Evolutionary conservation across 2,888 invertebrate genomes (phyloP).

Genomic region (Oscheius myriophilus): DNA sequence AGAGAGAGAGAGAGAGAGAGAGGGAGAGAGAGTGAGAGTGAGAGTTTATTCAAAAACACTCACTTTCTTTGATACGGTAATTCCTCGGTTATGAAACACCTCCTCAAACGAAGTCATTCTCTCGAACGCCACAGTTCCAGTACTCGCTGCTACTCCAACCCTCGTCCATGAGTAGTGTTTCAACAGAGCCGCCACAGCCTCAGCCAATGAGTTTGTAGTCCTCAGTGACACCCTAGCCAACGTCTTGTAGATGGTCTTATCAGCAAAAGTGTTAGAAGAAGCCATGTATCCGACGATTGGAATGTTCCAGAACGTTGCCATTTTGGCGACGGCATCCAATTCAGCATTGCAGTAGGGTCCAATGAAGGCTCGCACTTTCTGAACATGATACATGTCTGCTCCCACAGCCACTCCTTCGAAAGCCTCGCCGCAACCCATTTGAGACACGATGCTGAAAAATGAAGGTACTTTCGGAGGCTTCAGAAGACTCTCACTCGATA

Average conservation of each 20-base stretch:
- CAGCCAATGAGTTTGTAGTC: slow-evolving; percentile 68
- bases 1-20: too few relatives aligned
- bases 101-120: slow-evolving; percentile 65
- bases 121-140: slow-evolving; percentile 65
- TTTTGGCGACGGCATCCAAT: slow-evolving; percentile 64
- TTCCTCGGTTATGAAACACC: slow-evolving; percentile 61
- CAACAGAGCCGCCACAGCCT: slow-evolving; percentile 62
- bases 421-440: slow-evolving; percentile 68
- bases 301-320: slow-evolving; percentile 69
- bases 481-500: slow-evolving; percentile 56
- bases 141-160: slow-evolving; percentile 67
- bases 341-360: slow-evolving; percentile 68
- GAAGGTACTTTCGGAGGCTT: neutral
- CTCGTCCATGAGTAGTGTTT: slow-evolving; percentile 66
- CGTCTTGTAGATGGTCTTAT: slow-evolving; percentile 68
- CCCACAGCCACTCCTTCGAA: slow-evolving; percentile 69
- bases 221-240: slow-evolving; percentile 66
- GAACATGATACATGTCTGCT: slow-evolving; percentile 69
- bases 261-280: slow-evolving; percentile 65
- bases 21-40: too few relatives aligned
- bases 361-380: slow-evolving; percentile 67
- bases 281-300: slow-evolving; percentile 70
- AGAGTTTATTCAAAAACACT: too few relatives aligned
- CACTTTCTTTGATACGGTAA: slow-evolving; percentile 59
- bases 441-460: slow-evolving; percentile 56